phyloP scores from a whole-genome alignment of 2,113 vertebrate genomes.

The Halcyon malimbica region DNA sequence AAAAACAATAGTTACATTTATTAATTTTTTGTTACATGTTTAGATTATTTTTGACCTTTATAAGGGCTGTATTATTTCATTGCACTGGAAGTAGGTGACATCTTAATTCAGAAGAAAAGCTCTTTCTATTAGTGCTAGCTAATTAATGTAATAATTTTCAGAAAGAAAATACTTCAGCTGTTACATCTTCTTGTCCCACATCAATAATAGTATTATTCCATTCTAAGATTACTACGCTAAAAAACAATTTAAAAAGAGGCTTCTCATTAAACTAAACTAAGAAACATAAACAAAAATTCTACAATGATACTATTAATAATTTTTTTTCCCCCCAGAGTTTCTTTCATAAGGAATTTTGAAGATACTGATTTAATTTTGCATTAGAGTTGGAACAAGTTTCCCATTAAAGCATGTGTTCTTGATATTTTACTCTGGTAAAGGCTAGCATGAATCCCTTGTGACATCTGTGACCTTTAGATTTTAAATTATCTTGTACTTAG shows the following conservation, averaged over 20 bases:
- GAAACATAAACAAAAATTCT: not conserved
- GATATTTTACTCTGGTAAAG: constrained; percentile 12
- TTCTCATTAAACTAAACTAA: not conserved
- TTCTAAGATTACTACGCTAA: not conserved
- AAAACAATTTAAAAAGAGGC: not conserved
- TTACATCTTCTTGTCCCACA: not conserved
- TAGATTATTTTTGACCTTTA: not conserved
- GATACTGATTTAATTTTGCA: not conserved
- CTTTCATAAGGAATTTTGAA: not conserved
- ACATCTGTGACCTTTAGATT: constrained; percentile 20
- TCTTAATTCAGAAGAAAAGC: not conserved
- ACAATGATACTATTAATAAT: not conserved
- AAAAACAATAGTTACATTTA: not conserved
- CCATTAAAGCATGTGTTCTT: not conserved
- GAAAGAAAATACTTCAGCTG: not conserved
- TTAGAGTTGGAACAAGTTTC: not conserved
- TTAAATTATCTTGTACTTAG: constrained; percentile 16
- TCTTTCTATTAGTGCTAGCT: not conserved
- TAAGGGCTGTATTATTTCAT: not conserved
- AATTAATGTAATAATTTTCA: not conserved
- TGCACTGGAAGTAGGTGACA: not conserved
- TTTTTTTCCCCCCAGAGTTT: not conserved
- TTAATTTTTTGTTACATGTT: not conserved
- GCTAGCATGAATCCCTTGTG: not conserved
- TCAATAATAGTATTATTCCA: not conserved